phyloP scores from a whole-genome alignment of 64 coral and sea anemone species.

The Actinia tenebrosa region DNA sequence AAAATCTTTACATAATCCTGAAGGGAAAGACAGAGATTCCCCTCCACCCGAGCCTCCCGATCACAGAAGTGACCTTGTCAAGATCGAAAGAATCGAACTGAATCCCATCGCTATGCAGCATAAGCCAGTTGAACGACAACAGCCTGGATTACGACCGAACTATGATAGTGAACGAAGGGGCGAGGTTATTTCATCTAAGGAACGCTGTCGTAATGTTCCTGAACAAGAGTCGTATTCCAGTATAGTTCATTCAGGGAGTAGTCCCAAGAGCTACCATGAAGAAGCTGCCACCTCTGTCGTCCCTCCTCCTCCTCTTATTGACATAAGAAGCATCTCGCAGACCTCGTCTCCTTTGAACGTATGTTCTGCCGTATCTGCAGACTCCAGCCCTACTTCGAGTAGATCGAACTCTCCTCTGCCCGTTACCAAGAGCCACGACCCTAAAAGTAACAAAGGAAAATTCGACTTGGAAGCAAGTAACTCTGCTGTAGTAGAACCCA shows the following conservation, averaged over 20 bases:
- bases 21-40: background rate
- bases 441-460: background rate
- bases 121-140: background rate
- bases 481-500: background rate
- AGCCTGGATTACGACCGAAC: background rate
- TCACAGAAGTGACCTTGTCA: constrained; percentile 6
- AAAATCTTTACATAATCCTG: background rate
- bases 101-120: background rate
- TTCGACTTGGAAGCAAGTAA: background rate
- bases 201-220: background rate
- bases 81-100: constrained; percentile 24
- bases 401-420: constrained; percentile 7
- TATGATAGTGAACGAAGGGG: background rate
- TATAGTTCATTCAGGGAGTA: background rate
- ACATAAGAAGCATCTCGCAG: background rate
- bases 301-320: background rate
- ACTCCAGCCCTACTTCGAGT: background rate
- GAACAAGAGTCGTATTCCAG: background rate
- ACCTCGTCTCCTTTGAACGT: background rate
- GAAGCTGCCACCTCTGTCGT: background rate
- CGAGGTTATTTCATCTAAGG: background rate
- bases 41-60: background rate
- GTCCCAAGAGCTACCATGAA: background rate
- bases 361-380: background rate
- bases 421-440: constrained; percentile 9